These are phyloP conservation scores for Allygus modestus DNA, from an alignment of 2,888 invertebrate genomes.

Conservation along the genomic window DNA sequence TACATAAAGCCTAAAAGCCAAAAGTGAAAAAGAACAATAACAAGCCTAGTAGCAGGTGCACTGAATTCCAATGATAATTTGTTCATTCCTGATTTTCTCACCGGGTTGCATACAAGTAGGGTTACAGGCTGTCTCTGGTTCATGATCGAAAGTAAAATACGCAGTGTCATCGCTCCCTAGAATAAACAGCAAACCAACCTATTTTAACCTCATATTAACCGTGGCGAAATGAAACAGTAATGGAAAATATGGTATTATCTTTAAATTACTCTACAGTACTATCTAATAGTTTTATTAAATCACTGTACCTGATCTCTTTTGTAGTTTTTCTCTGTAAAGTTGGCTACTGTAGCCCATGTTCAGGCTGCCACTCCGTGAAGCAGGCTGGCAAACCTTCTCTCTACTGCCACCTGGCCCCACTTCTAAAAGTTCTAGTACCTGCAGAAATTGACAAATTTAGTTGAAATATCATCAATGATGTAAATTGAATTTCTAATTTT, in stretches of 20 bases:
- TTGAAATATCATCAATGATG: no score
- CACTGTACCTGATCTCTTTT: conserved; percentile 58
- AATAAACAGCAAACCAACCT: conserved; percentile 26
- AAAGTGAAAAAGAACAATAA: not conserved
- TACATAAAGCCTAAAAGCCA: conserved; percentile 32
- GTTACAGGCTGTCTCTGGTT: conserved; percentile 25
- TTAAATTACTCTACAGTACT: not conserved
- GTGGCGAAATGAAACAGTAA: no score
- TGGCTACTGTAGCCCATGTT: conserved; percentile 62
- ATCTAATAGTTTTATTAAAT: not conserved
- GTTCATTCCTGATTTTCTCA: conserved; percentile 8
- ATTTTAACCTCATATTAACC: not conserved
- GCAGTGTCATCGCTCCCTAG: conserved; percentile 3
- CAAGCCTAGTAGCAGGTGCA: conserved; percentile 16
- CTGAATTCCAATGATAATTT: not conserved
- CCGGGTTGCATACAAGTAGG: conserved; percentile 30
- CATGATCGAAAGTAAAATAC: conserved; percentile 37
- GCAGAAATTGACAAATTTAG: not conserved
- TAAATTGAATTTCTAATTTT: no score
- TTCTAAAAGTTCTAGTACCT: conserved; percentile 63
- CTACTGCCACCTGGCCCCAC: conserved; percentile 64
- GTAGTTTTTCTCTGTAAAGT: conserved; percentile 60
- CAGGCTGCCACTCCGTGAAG: conserved; percentile 68
- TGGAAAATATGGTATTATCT: not conserved
- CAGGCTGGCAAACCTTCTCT: conserved; percentile 66